A percentile compares a stretch with the other conserved stretches of the same genome.
phyloP scores from a whole-genome alignment of 2,113 vertebrate genomes.

The Cephalopterus ornatus region DNA sequence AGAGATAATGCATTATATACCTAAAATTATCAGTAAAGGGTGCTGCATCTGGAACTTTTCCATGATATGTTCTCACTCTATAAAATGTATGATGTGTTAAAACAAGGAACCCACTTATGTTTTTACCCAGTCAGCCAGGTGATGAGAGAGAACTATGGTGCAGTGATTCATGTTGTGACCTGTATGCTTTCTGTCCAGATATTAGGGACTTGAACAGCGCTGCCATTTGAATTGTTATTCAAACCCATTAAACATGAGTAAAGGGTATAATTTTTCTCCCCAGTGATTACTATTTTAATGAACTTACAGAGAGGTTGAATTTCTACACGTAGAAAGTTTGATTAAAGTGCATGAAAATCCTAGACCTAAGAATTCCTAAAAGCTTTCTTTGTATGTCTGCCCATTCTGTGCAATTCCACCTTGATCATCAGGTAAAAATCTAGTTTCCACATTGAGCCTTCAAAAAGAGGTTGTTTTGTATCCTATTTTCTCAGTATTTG shows the following conservation, averaged over 20 bases:
- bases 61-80: neutral
- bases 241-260: neutral
- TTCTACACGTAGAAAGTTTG: neutral
- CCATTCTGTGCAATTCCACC: neutral
- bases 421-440: neutral
- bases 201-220: neutral
- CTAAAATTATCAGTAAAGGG: neutral
- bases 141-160: neutral
- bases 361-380: neutral
- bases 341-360: neutral
- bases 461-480: neutral
- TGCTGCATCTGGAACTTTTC: neutral
- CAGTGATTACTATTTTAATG: neutral
- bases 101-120: neutral
- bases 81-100: neutral
- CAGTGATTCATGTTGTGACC: neutral
- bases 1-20: neutral
- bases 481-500: neutral
- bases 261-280: neutral
- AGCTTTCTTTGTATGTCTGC: neutral
- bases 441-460: neutral
- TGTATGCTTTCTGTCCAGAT: neutral
- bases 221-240: neutral
- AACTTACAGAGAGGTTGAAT: neutral
- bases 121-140: neutral